These are phyloP conservation scores for Orthosia cruda DNA, from an alignment of 2,888 invertebrate species.

Conservation along the genomic window DNA sequence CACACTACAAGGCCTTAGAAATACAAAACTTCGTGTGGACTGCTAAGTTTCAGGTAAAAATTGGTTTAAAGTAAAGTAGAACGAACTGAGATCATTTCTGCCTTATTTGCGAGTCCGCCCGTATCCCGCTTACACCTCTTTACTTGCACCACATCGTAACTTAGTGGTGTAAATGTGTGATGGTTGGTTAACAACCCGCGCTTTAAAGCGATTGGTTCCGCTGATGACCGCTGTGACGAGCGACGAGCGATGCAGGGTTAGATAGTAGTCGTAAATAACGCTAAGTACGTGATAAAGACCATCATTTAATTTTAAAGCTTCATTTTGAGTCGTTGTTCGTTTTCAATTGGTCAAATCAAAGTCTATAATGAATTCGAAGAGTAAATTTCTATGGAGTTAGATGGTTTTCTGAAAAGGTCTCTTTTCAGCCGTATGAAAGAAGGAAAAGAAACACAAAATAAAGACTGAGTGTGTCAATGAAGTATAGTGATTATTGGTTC, in stretches of 20 bases:
- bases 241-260: slow-evolving; percentile 66
- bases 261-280: slow-evolving; percentile 47
- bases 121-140: slow-evolving; percentile 1
- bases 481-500: too few species aligned
- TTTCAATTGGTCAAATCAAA: neutral
- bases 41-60: neutral
- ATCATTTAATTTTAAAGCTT: slow-evolving; percentile 54
- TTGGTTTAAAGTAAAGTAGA: neutral
- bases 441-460: neutral
- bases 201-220: slow-evolving; percentile 79
- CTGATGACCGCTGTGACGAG: slow-evolving; percentile 73
- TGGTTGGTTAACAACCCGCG: slow-evolving; percentile 65
- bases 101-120: neutral
- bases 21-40: neutral
- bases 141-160: slow-evolving; percentile 56
- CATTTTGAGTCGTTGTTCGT: slow-evolving; percentile 2
- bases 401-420: neutral
- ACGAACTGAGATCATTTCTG: neutral
- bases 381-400: neutral
- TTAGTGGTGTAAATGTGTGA: slow-evolving; percentile 46
- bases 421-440: neutral
- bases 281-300: slow-evolving; percentile 36
- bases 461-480: too few species aligned
- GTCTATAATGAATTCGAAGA: neutral
- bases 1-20: neutral